A percentile compares a stretch with the other conserved stretches of the same genome.
Evolutionary conservation across 2,797 vertebrate species (phyloP).

Genomic region (Tapirus indicus): DNA sequence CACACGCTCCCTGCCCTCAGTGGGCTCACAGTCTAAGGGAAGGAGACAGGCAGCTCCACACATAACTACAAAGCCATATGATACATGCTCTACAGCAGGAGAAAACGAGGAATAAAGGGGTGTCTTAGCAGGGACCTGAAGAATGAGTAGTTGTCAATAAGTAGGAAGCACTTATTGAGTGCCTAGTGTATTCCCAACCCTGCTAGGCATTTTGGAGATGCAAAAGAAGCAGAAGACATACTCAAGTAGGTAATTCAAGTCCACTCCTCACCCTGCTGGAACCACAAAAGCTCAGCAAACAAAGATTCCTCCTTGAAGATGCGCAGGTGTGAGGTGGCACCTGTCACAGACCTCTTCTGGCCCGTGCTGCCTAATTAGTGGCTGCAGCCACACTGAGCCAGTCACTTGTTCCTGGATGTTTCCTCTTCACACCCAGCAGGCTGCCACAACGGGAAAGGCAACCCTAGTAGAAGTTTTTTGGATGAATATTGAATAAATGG

Average conservation of each 20-base stretch:
- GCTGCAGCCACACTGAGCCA: neutral
- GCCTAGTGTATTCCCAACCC: neutral
- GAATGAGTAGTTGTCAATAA: neutral
- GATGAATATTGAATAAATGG: neutral
- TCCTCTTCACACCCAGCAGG: neutral
- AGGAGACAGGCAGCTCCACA: neutral
- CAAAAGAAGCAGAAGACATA: neutral
- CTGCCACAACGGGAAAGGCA: neutral
- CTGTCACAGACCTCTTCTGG: neutral
- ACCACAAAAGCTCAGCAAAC: neutral
- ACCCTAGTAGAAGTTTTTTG: neutral
- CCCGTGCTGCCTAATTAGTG: neutral
- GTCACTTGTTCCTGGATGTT: neutral
- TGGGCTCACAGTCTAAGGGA: neutral
- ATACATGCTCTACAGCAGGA: neutral
- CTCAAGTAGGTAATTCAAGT: neutral
- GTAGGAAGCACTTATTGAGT: neutral
- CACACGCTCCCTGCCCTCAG: neutral
- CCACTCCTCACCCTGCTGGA: neutral
- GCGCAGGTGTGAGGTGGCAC: neutral
- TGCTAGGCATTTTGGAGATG: neutral
- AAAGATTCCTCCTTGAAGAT: neutral
- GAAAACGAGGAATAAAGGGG: neutral
- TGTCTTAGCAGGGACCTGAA: neutral
- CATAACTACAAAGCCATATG: neutral